A percentile compares a stretch with the other conserved stretches of the same genome.
phyloP scores from a whole-genome alignment of 1,140 invertebrate species.

The Pseudomyrmex sp. region DNA sequence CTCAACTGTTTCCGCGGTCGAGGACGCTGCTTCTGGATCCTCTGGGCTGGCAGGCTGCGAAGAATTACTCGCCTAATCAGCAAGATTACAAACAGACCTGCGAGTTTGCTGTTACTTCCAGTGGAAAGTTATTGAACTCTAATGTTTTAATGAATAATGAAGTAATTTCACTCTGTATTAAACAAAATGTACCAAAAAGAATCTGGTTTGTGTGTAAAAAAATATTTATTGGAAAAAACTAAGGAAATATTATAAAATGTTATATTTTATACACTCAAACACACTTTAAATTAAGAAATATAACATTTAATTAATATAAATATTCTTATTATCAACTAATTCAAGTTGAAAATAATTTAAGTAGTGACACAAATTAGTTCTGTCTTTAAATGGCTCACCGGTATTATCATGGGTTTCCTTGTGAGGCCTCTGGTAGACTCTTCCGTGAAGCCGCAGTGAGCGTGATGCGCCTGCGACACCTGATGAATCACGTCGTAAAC shows the following conservation, averaged over 20 bases:
- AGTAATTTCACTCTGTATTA: neutral
- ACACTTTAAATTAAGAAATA: too few species aligned
- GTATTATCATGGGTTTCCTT: slow-evolving; percentile 90
- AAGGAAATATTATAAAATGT: too few species aligned
- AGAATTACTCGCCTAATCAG: slow-evolving; percentile 72
- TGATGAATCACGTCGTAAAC: slow-evolving; percentile 95
- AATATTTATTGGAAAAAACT: too few species aligned
- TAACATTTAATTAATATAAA: too few species aligned
- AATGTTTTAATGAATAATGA: slow-evolving; percentile 21
- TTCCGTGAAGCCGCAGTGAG: slow-evolving; percentile 95
- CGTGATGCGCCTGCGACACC: slow-evolving; percentile 95
- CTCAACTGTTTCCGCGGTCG: slow-evolving; percentile 89
- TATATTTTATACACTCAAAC: too few species aligned
- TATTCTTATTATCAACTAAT: neutral
- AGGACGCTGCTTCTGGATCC: slow-evolving; percentile 87
- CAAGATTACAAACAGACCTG: slow-evolving; percentile 67
- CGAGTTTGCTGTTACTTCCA: slow-evolving; percentile 74
- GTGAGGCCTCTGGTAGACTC: slow-evolving; percentile 91
- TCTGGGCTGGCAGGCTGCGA: slow-evolving; percentile 84
- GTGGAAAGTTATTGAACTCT: slow-evolving; percentile 27
- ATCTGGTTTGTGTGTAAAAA: too few species aligned
- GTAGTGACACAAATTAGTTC: slow-evolving; percentile 5
- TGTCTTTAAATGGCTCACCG: slow-evolving; percentile 83
- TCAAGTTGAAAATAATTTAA: neutral
- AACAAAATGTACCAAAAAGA: neutral